Base-by-base conservation (phyloP, 2,797 vertebrate species). In the Clarias fuscus region DNA sequence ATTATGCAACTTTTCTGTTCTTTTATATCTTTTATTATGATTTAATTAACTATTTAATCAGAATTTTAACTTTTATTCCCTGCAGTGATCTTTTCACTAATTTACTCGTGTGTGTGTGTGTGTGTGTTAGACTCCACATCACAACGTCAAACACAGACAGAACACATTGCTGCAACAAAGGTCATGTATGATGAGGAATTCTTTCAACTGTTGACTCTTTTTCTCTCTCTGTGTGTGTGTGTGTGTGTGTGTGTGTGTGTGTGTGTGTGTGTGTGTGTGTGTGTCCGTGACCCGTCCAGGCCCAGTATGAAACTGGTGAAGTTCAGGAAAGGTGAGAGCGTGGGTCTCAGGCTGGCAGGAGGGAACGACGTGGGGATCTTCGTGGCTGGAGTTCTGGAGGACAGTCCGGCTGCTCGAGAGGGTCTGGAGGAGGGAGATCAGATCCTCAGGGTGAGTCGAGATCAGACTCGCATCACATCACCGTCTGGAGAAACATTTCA, bases 281-380 rank as follows among this genome's bases (percentile, higher is more conserved):
- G 72, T 56, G 48, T 86, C n/a, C 70, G 24, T 83, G 13, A 65
- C 87, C 90, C 84, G 0, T 24, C 65, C 92, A 99, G 98, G 92
- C 98, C 98, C 24, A 99, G 97, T 94, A 98, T 99, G 98, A 99
- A 99, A 93, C 95, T 99, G 92, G 98, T 99, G 72, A 99, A 99
- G 93, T 99, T 99, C 94, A 97, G 96, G 93, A 99, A 99, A 94
- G 98, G 97, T 89, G 98, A 99, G 77, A 99, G 98, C 11, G 98
- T 99, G 85, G 98, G 98, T 68, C 93, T 99, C 90, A 95, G 98
- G 48, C 95, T 99, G 90, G 98, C 98, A 59, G 98, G 98, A 90
- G 98, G 98, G 82, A 99, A 99, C 76, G 98, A 99, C 70, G 98
- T 99, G 86, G 98, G 98, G 77, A 99, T 99, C 90, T 99, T 99